Evolutionary conservation across 1,140 invertebrate genomes (phyloP), one percentile per base, ranked within the genome.

Genomic region (Diorhabda elongata): DNA sequence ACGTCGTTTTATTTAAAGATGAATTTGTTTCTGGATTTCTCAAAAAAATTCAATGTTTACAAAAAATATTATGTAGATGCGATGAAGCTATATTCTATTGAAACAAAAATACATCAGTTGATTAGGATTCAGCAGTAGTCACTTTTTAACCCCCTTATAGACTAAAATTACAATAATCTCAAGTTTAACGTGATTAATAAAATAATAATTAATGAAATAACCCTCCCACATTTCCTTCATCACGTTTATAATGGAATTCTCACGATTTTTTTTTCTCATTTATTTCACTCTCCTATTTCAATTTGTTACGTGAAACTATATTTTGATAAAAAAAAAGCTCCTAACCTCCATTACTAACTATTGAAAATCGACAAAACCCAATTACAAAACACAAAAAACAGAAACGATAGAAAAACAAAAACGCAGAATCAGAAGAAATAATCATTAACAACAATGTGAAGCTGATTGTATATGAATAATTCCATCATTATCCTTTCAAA

Each of bases 391-490:
- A 61, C 59, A 61, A 61, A 61, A 61, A 41, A 61, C 42, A 42
- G 26, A 61, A 61, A 8, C 26, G 42, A 9, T n/a, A 42, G 41
- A 61, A 61, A 61, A 61, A 41, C 26, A 61, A 61, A 61, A 61
- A 61, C 59, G 73, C 72, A 44, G 64, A 66, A 71, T 71, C 72
- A 73, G 67, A 66, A 71, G 64, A 73, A 73, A 73, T 73, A 73
- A 71, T 73, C 69, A 71, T 68, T 66, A 71, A 9, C 44, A 8
- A 69, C 69, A 71, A 71, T 69, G 52, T 41, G n/a, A 42, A 60
- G 58, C 58, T 68, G 69, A 71, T 73, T 73, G 72, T 73, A 66
- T 59, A 68, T 71, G 66, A 73, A 73, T 73, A 71, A 73, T 73
- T 73, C 67, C 56, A 73, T 73, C 72, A 69, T 68, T 71, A 70